These are phyloP conservation scores for Pilophorus perplexus DNA, from an alignment of 2,888 invertebrate species.

Conservation along the genomic window DNA sequence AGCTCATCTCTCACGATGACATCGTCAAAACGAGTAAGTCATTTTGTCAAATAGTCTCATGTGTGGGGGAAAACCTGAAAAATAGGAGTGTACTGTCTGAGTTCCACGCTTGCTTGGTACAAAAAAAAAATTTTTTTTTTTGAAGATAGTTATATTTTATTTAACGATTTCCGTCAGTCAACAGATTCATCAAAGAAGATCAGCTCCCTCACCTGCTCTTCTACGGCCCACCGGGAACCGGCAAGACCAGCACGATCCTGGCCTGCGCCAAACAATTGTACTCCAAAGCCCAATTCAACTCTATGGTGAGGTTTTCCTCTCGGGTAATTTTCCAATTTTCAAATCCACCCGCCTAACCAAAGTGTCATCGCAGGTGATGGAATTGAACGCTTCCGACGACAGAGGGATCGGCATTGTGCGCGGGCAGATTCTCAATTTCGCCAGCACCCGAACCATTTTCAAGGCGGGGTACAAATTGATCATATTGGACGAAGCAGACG, in stretches of 20 bases:
- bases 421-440: conserved; percentile 92
- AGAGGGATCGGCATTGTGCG: conserved; percentile 93
- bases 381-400: conserved; percentile 97
- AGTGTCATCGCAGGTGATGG: conserved; percentile 64
- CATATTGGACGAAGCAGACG: conserved; percentile 97
- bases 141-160: neutral
- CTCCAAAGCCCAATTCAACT: conserved; percentile 81
- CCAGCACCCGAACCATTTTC: conserved; percentile 92
- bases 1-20: conserved; percentile 95
- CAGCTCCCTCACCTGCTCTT: conserved; percentile 93
- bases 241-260: conserved; percentile 93
- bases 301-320: conserved; percentile 72
- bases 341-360: neutral
- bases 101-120: too few species aligned
- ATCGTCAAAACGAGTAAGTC: conserved; percentile 90
- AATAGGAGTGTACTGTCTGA: too few species aligned
- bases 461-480: conserved; percentile 91
- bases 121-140: neutral
- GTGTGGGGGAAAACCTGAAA: too few species aligned
- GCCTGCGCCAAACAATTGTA: conserved; percentile 94
- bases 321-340: too few species aligned
- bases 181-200: conserved; percentile 83
- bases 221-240: conserved; percentile 96
- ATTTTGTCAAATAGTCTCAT: too few species aligned
- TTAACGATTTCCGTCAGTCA: conserved; percentile 58